Evolutionary conservation across 2,888 invertebrate species (phyloP), one percentile per base, ranked within the genome.

Genomic region (Pollenia amentaria): DNA sequence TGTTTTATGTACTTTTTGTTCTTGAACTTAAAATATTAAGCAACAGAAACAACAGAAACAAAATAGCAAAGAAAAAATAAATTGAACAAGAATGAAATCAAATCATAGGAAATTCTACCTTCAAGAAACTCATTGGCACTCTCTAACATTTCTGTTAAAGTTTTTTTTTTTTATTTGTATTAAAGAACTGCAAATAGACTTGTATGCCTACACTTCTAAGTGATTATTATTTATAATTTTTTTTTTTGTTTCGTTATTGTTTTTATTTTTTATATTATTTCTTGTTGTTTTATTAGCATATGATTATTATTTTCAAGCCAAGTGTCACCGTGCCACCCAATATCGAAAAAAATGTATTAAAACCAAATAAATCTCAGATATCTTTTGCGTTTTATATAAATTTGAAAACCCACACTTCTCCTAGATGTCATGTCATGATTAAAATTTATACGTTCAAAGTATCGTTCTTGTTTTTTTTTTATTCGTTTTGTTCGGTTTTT

Each of bases 311-410:
- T 72, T 60, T 53, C 40, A 57, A 84, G 29, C 80, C 85, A 76
- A 85, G 65, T 85, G 79, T 75, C 75, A 64, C 53, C 14, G 51
- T 75, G 62, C 69, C 80, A 85, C 85, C 80, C 72, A 85, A 79
- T 75, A 42, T 79, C 38, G n/a, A 29, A 57, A 55, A 40, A 62
- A 76, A 1, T 46, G 4, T 53, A 57, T 79, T 62, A 38, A 62
- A 80, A 80, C 9, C 11, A 46, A 67, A 53, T 53, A 79, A 78
- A 79, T 62, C 51, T 51, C 3, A 4, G 44, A 69, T 76, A 75
- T 21, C 0, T 72, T 79, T 84, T 46, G 62, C 73, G 48, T 79
- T 84, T 84, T n/a, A 73, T 67, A 73, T 60, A 62, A 83, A 72
- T 67, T 53, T 21, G 12, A 16, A 78, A 69, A 53, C 84, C 78